Evolutionary conservation across 2,888 invertebrate species (phyloP).

Genomic region (Coleophora flavipennella): DNA sequence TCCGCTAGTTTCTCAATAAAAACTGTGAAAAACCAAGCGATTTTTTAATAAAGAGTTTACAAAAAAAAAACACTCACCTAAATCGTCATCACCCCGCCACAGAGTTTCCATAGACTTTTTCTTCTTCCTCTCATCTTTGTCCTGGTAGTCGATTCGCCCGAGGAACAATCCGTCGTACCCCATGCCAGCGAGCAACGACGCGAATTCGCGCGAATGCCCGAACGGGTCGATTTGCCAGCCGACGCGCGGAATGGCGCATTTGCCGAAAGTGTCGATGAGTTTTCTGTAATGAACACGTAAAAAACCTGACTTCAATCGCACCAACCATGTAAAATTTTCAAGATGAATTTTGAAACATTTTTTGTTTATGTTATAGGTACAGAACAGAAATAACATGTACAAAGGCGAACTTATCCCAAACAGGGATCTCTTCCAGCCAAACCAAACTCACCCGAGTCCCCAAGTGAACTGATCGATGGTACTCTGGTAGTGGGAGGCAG

Average conservation of each 20-base stretch:
- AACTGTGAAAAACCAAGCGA: no score
- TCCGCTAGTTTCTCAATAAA: no score
- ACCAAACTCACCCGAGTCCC: constrained; percentile 74
- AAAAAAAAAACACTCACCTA: constrained; percentile 62
- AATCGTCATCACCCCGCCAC: constrained; percentile 83
- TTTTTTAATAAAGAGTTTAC: no score
- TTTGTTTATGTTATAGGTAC: no score
- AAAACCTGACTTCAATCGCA: not conserved
- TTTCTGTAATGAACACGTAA: constrained; percentile 35
- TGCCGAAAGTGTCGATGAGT: constrained; percentile 79
- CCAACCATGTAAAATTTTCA: no score
- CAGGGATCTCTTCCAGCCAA: no score
- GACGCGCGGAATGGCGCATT: constrained; percentile 80
- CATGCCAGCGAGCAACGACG: constrained; percentile 84
- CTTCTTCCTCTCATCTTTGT: constrained; percentile 75
- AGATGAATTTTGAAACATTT: no score
- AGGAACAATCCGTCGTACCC: constrained; percentile 90
- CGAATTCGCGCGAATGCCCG: constrained; percentile 90
- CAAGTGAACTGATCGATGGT: constrained; percentile 83
- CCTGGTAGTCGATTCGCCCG: constrained; percentile 90
- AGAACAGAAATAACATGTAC: no score
- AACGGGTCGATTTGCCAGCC: constrained; percentile 92
- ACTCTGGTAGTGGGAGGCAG: constrained; percentile 79
- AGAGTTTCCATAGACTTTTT: constrained; percentile 84
- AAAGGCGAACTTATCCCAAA: no score